Evolutionary conservation across 30 jellyfish, hydroid and myxozoan species (phyloP).

Genomic region (Cassiopea xamachana): DNA sequence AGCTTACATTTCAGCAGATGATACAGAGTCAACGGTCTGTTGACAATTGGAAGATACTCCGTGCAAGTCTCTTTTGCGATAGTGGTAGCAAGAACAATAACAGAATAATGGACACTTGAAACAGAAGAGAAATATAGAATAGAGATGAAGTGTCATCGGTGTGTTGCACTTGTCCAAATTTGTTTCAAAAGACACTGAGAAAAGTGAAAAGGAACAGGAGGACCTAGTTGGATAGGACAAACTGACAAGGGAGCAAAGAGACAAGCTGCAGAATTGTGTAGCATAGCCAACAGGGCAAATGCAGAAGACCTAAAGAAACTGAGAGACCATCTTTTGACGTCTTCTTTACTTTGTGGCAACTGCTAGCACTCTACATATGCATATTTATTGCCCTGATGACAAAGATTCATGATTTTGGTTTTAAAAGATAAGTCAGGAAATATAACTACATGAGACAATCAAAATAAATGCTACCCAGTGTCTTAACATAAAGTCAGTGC

Average conservation of each 20-base stretch:
- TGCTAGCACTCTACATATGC: neutral
- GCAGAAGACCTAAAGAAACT: neutral
- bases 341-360: neutral
- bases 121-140: neutral
- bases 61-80: neutral
- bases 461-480: no score
- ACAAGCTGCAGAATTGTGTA: neutral
- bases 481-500: neutral
- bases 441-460: neutral
- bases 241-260: neutral
- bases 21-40: neutral
- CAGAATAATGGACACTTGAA: neutral
- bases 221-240: neutral
- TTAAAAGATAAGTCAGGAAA: neutral
- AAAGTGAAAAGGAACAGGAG: neutral
- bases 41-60: neutral
- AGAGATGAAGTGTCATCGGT: neutral
- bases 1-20: neutral
- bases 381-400: conserved; percentile 7
- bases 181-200: neutral
- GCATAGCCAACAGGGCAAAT: neutral
- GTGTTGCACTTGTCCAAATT: neutral
- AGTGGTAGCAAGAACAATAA: neutral
- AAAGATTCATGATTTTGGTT: neutral
- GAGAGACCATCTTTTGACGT: neutral